Evolutionary conservation across 2,797 vertebrate genomes (phyloP).

Genomic region (Dendrocincla fuliginosa): DNA sequence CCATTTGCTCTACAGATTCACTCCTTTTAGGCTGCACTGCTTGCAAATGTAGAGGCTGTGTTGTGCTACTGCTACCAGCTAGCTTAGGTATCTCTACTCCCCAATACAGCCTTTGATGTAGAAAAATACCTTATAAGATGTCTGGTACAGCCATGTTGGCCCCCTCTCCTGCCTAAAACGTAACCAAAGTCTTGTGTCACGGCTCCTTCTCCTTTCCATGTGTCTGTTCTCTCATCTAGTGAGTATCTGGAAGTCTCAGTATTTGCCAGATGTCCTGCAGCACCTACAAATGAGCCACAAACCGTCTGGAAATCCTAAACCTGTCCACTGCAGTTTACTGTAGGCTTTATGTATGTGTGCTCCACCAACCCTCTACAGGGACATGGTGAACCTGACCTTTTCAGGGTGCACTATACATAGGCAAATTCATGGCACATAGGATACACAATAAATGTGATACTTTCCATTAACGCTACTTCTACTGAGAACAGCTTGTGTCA

Average conservation of each 20-base stretch:
- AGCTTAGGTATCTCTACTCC: background rate
- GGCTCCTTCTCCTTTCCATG: background rate
- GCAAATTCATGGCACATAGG: background rate
- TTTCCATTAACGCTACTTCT: background rate
- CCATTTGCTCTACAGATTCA: background rate
- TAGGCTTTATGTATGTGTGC: background rate
- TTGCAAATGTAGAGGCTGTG: background rate
- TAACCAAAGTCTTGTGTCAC: background rate
- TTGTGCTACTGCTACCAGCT: background rate
- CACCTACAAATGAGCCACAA: background rate
- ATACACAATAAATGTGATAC: background rate
- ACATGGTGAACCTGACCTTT: background rate
- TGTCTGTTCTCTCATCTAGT: background rate
- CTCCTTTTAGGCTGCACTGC: background rate
- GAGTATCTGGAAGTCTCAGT: background rate
- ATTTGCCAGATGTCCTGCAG: background rate
- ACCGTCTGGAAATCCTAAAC: background rate
- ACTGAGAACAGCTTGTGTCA: background rate
- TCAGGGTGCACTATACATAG: no score
- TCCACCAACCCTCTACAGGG: background rate
- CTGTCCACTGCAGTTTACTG: background rate
- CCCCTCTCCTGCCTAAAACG: background rate
- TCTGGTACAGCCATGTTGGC: background rate
- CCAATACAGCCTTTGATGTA: background rate
- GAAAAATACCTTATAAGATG: background rate